Base-by-base conservation (phyloP, 2,888 invertebrate species). In the Eulithis prunata region DNA sequence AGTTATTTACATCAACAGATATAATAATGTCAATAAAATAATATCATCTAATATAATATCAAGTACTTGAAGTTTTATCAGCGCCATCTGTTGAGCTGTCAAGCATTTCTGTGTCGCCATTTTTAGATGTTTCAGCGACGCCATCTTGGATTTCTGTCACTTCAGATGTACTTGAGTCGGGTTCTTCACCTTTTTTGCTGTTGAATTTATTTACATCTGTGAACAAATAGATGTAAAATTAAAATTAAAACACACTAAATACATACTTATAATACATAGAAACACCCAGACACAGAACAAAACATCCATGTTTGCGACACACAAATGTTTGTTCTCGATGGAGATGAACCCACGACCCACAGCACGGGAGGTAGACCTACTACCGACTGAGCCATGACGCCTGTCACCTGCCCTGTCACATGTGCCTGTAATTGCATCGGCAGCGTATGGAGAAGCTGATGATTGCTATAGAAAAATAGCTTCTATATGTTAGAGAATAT, bases 181-280 rank as follows among this genome's bases (percentile, higher is more conserved):
- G 38, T 41, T 66, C 83, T 2, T 89, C 88, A 2, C 94, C 89
- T 2, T 89, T 94, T 80, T 95, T 95, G 82, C 96, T 95, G 2
- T 41, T 13, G 80, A 96, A 97, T 86, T 97, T 96, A 78, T 96
- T 96, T 46, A 94, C 91, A 78, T 95, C 96, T 96, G 83, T 14
- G 89, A 87, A 70, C 55, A 71, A 71, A 38, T 6, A 6, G 8
- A 10, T 5, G 8, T 8, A 8, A 7, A 6, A 10, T 41, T 41
- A 41, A 38, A 7, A 1, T 38, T 38, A 21, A 21, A 21, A n/a
- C n/a, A n/a, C n/a, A n/a, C n/a, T n/a, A n/a, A n/a, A n/a, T n/a
- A n/a, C n/a, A n/a, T n/a, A n/a, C n/a, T n/a, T n/a, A n/a, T n/a
- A n/a, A n/a, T n/a, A n/a, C n/a, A n/a, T n/a, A n/a, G n/a, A n/a